These are phyloP conservation scores for Marasmarcha lunaedactyla DNA, from an alignment of 2,888 invertebrate genomes.

Conservation along the genomic window DNA sequence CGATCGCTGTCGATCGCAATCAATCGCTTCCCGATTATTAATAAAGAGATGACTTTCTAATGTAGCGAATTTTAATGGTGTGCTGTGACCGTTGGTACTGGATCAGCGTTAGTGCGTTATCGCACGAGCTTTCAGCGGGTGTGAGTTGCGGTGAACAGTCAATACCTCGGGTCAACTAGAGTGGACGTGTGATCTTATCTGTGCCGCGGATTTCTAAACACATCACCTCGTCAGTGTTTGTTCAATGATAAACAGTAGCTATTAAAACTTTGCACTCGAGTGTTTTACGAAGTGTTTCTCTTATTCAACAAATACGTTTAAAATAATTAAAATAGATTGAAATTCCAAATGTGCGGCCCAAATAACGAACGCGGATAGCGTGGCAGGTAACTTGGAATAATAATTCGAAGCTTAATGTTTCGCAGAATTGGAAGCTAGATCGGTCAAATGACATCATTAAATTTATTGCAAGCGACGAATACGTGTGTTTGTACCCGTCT, in stretches of 20 bases:
- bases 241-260: background rate
- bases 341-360: slow-evolving; percentile 31
- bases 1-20: background rate
- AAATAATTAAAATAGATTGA: slow-evolving; percentile 44
- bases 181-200: slow-evolving; percentile 29
- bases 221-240: background rate
- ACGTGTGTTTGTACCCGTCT: slow-evolving; percentile 22
- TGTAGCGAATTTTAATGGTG: too few relatives aligned
- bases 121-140: slow-evolving; percentile 14
- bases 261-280: slow-evolving; percentile 2
- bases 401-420: slow-evolving; percentile 48
- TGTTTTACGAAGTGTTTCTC: too few relatives aligned
- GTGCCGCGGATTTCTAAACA: slow-evolving; percentile 8
- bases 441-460: slow-evolving; percentile 46
- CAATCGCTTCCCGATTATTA: background rate
- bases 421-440: slow-evolving; percentile 51
- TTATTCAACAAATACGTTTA: slow-evolving; percentile 3
- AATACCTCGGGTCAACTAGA: slow-evolving; percentile 30
- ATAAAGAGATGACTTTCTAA: too few relatives aligned
- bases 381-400: slow-evolving; percentile 32
- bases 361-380: slow-evolving; percentile 38
- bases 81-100: background rate
- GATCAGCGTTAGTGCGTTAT: background rate
- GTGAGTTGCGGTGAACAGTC: slow-evolving; percentile 38
- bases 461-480: background rate